Evolutionary conservation across 2,888 invertebrate genomes (phyloP), one percentile per base, ranked within the genome.

Genomic region (Incurvaria masculella): DNA sequence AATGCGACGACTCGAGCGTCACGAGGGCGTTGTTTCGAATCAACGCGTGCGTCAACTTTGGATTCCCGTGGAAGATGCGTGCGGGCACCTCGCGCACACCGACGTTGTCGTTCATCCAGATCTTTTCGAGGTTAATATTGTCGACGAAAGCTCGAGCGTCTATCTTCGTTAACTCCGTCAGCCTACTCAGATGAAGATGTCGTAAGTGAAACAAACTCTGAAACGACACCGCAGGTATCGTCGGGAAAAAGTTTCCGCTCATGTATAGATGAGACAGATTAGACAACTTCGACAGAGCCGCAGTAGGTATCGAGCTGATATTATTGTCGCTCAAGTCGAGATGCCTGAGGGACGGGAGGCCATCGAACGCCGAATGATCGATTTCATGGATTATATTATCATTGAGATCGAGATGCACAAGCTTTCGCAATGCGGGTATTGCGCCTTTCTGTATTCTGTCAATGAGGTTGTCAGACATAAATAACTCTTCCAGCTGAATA

Each of bases 251-350:
- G 73, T 94, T 94, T 55, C 88, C 86, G 64, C 88, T 91, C 59
- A 94, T 75, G 61, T 87, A 85, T 57, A 94, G 80, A 64, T 83
- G 85, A 51, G 86, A 85, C 57, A 94, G 81, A 65, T 88, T 87
- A 52, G 86, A 83, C 63, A 94, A 74, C 72, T 88, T 88, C 26
- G 89, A 84, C 52, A 94, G 73, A 51, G 91, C 86, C 51, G 82
- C 80, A 44, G 89, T 90, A 55, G 91, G 91, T 56, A 94, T 79
- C 42, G 81, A 76, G 57, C 88, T 87, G 63, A 95, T 81, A 66
- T 90, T 89, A 69, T 94, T 94, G 64, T 91, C 87, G 54, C 89
- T 87, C 53, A 94, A 72, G 68, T 91, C 87, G 59, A 94, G 79
- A 59, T 82, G 81, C 52, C 87, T 84, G 43, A 95, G 68, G 43